Percentiles rank a stretch among this genome's conserved stretches.
Conservation (phyloP, 2,797 vertebrate genomes). For the Ispidina lecontei region DNA sequence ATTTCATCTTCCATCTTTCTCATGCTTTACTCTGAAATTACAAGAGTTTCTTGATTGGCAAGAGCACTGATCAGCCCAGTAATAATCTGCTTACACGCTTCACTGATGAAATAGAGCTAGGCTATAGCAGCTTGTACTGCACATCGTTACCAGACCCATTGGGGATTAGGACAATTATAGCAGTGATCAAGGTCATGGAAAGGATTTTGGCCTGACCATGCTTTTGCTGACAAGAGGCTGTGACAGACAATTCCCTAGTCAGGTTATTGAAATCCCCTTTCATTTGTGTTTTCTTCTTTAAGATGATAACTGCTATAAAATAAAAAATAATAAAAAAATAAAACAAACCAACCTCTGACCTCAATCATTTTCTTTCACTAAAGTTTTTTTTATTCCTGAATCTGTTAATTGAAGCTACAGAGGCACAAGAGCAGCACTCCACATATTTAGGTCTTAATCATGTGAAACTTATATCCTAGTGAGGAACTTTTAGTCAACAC, state of each 20-base stretch:
- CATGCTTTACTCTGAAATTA: neutral
- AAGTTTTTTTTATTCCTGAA: slow-evolving; percentile 13
- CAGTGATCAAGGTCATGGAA: neutral
- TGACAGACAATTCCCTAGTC: neutral
- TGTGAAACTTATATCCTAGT: slow-evolving; percentile 18
- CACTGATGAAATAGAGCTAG: neutral
- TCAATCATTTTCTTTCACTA: slow-evolving; percentile 4
- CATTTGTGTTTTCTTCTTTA: slow-evolving; percentile 8
- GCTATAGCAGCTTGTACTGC: neutral
- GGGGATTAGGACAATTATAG: neutral
- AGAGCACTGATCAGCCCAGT: neutral
- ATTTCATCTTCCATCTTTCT: neutral
- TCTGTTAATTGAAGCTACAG: slow-evolving; percentile 33
- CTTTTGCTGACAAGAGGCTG: neutral
- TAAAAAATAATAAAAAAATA: neutral
- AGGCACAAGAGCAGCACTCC: slow-evolving; percentile 1
- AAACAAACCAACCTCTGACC: slow-evolving; percentile 35
- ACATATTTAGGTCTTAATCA: slow-evolving; percentile 20
- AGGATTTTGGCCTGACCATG: neutral
- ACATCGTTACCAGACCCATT: neutral
- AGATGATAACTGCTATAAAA: slow-evolving; percentile 1
- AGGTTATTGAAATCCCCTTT: neutral
- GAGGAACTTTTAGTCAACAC: slow-evolving; percentile 15
- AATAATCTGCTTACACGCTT: slow-evolving; percentile 37
- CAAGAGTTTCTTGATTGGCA: neutral